These are phyloP conservation scores for Drosophila nebulosa DNA, from an alignment of 1,140 invertebrate genomes.

Conservation along the genomic window DNA sequence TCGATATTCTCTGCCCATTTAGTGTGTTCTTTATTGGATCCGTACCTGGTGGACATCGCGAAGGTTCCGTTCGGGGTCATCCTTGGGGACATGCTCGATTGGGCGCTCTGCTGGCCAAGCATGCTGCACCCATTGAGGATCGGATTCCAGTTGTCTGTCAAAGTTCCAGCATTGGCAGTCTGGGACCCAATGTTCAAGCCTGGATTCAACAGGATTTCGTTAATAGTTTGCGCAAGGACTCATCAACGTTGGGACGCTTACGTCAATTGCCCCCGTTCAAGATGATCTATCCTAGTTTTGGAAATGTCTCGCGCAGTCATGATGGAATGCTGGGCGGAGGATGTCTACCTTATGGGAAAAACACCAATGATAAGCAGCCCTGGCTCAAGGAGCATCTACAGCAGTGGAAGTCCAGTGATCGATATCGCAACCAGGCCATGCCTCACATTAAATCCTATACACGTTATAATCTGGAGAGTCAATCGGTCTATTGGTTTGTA, in stretches of 20 bases:
- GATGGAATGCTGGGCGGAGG: conserved; percentile 92
- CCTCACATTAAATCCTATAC: conserved; percentile 97
- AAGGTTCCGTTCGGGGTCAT: conserved; percentile 79
- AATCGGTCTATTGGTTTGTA: conserved; percentile 89
- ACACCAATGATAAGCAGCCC: conserved; percentile 90
- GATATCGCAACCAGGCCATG: conserved; percentile 88
- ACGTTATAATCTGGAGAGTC: conserved; percentile 86
- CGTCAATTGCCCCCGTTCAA: conserved; percentile 71
- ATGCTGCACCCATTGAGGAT: conserved; percentile 83
- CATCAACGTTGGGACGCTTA: conserved; percentile 52
- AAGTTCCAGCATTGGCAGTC: conserved; percentile 94
- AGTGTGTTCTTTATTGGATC: conserved; percentile 93
- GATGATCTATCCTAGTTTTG: conserved; percentile 85
- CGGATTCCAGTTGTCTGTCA: conserved; percentile 86
- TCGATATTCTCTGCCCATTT: not conserved
- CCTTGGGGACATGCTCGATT: conserved; percentile 89
- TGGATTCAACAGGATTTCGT: conserved; percentile 88
- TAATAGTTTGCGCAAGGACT: conserved; percentile 84
- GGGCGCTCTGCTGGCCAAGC: conserved; percentile 84
- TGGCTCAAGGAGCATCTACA: conserved; percentile 91
- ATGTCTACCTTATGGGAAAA: conserved; percentile 93
- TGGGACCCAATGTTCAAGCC: conserved; percentile 86
- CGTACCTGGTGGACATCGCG: conserved; percentile 89
- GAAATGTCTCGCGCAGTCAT: conserved; percentile 91
- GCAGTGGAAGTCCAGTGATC: conserved; percentile 90